A percentile compares a stretch with the other conserved stretches of the same genome.
Conservation (phyloP, 2,888 invertebrate genomes). For the Allacma fusca region DNA sequence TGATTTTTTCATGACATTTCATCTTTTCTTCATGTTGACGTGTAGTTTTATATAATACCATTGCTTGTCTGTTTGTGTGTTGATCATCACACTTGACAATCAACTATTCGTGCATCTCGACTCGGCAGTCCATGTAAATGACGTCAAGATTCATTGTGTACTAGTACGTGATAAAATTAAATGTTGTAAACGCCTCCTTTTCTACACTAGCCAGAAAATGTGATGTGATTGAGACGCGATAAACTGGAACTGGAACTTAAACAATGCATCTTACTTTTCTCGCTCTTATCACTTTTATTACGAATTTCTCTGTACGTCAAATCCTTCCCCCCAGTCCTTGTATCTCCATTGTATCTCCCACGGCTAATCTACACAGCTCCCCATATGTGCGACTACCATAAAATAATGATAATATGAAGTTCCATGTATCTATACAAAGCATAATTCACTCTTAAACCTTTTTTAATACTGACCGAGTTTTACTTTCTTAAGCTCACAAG, state of each 20-base stretch:
- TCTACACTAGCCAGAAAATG: constrained; percentile 21
- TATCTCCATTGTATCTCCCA: too few relatives aligned
- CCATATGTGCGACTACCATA: too few relatives aligned
- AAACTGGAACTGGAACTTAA: constrained; percentile 25
- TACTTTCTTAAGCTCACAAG: constrained; percentile 10
- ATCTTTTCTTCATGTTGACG: constrained; percentile 31
- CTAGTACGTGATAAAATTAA: constrained; percentile 26
- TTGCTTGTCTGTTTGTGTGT: constrained; percentile 27
- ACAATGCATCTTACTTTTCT: neutral
- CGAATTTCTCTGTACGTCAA: too few relatives aligned
- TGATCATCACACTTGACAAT: constrained; percentile 30
- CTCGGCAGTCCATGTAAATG: constrained; percentile 11
- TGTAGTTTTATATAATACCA: constrained; percentile 15
- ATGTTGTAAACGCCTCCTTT: constrained; percentile 26
- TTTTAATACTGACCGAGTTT: constrained; percentile 30
- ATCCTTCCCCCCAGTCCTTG: too few relatives aligned
- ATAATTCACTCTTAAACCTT: too few relatives aligned
- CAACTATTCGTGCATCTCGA: constrained; percentile 26
- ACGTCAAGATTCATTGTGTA: constrained; percentile 32
- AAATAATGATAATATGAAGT: too few relatives aligned
- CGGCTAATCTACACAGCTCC: too few relatives aligned
- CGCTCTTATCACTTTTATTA: neutral
- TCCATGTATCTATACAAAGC: too few relatives aligned
- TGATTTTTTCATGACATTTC: constrained; percentile 37
- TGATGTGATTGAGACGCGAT: constrained; percentile 31